These are phyloP conservation scores for Euthynnus affinis DNA, from an alignment of 2,797 vertebrate species.

Conservation along the genomic window DNA sequence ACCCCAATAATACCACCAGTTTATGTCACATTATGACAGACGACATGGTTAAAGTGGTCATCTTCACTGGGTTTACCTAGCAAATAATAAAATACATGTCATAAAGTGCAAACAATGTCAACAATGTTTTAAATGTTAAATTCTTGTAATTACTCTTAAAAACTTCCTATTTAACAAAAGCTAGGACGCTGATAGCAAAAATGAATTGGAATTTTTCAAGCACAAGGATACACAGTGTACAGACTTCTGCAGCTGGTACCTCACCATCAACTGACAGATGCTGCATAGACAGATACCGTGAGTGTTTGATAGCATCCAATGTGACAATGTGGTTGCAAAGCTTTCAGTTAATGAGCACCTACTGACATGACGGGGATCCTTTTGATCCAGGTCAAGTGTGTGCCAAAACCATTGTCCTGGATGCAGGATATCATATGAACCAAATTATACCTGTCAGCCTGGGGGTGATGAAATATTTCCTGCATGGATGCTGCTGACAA, in stretches of 20 bases:
- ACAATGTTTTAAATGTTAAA: not conserved
- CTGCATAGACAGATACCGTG: not conserved
- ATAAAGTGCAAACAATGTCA: not conserved
- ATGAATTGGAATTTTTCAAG: slow-evolving; percentile 13
- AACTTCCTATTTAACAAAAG: slow-evolving; percentile 4
- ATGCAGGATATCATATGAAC: slow-evolving; percentile 19
- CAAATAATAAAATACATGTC: not conserved
- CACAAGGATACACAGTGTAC: not conserved
- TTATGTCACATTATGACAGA: no score
- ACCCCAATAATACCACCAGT: no score
- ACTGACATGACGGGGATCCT: not conserved
- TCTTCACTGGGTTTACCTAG: no score
- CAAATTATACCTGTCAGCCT: not conserved
- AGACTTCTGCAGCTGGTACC: not conserved
- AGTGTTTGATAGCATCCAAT: not conserved
- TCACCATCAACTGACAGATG: not conserved
- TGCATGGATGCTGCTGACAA: slow-evolving; percentile 19
- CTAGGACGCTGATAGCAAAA: not conserved
- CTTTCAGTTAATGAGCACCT: no score
- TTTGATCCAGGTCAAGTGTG: not conserved
- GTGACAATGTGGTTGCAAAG: not conserved
- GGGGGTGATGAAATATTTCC: slow-evolving; percentile 22
- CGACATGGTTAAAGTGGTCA: no score
- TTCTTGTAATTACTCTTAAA: slow-evolving; percentile 18
- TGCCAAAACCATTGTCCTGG: not conserved